A percentile compares a stretch with the other conserved stretches of the same genome.
These are phyloP conservation scores for Bucorvus abyssinicus DNA, from an alignment of 2,797 vertebrate genomes.

Conservation along the genomic window DNA sequence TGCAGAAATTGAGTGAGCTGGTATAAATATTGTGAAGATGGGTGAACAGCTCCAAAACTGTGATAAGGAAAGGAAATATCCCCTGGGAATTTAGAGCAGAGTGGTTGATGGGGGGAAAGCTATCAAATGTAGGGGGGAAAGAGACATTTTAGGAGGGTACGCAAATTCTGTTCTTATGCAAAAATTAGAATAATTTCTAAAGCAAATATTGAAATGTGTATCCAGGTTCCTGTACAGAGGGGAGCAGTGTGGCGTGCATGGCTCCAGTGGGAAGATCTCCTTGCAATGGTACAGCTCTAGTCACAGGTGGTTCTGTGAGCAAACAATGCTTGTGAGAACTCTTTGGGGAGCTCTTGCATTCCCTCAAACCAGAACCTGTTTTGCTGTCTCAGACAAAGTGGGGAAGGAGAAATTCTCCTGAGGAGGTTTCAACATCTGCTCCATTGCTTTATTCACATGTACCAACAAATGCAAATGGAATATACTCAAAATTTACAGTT, in stretches of 20 bases:
- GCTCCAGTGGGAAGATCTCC: background rate
- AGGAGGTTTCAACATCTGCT: conserved; percentile 37
- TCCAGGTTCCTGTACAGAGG: background rate
- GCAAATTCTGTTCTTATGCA: background rate
- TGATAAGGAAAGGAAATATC: background rate
- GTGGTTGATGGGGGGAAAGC: background rate
- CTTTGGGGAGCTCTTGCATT: background rate
- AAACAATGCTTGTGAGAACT: background rate
- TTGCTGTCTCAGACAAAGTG: background rate
- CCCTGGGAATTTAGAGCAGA: background rate
- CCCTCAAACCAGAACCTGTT: background rate
- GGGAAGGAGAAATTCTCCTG: background rate
- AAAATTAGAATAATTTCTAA: background rate
- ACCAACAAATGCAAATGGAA: background rate
- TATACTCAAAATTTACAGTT: background rate
- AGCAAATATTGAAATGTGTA: background rate
- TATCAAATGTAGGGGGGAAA: background rate
- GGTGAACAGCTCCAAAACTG: background rate
- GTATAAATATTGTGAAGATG: background rate
- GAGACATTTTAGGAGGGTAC: background rate
- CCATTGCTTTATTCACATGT: background rate
- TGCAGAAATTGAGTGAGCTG: background rate
- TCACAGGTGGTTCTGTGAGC: background rate
- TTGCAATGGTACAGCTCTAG: background rate
- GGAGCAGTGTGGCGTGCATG: rapidly evolving